Percentiles rank a stretch among this genome's conserved stretches.
phyloP scores from a whole-genome alignment of 2,888 invertebrate species.

The Aphidius colemani region DNA sequence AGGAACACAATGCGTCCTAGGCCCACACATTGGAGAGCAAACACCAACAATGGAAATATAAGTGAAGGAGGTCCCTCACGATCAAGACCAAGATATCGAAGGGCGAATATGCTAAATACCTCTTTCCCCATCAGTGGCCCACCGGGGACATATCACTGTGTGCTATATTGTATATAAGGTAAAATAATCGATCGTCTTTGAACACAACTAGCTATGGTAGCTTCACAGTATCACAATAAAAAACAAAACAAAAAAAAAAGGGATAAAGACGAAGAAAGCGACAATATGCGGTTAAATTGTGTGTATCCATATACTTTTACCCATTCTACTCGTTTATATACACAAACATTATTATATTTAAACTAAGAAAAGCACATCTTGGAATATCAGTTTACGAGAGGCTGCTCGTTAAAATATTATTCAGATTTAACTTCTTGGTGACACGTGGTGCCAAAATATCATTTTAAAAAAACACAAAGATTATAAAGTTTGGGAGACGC shows the following conservation, averaged over 20 bases:
- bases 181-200: too few species aligned
- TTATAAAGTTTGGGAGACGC: too few species aligned
- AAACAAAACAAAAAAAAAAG: background rate
- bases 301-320: too few species aligned
- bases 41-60: slow-evolving; percentile 1
- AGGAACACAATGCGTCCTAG: background rate
- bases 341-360: background rate
- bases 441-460: slow-evolving; percentile 49
- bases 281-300: too few species aligned
- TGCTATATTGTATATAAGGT: too few species aligned
- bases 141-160: background rate
- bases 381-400: slow-evolving; percentile 56
- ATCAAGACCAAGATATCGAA: slow-evolving; percentile 43
- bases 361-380: slow-evolving; percentile 37
- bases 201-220: too few species aligned
- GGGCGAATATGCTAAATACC: slow-evolving; percentile 56
- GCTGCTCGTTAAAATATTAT: slow-evolving; percentile 58
- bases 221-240: too few species aligned
- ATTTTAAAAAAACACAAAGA: slow-evolving; percentile 35
- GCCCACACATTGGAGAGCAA: background rate
- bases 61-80: slow-evolving; percentile 31
- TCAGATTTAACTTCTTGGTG: slow-evolving; percentile 55
- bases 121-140: slow-evolving; percentile 41
- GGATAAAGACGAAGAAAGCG: background rate
- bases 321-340: slow-evolving; percentile 4